Percentiles rank a stretch among this genome's conserved stretches.
Evolutionary conservation across 2,888 invertebrate genomes (phyloP).

Genomic region (Dasysyrphus albostriatus): DNA sequence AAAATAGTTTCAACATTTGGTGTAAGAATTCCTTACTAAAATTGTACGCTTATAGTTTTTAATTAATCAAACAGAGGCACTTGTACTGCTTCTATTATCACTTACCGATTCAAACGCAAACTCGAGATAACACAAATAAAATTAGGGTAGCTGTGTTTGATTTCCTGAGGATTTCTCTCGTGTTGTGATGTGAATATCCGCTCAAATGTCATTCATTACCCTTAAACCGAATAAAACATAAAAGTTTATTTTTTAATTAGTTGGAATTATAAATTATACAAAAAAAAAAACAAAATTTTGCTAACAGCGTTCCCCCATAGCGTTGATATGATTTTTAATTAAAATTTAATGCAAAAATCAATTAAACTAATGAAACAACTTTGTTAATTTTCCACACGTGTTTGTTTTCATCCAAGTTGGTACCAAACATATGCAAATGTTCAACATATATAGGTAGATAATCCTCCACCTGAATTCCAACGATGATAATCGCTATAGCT

Average conservation of each 20-base stretch:
- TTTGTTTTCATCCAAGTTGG: neutral
- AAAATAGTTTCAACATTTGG: too few relatives aligned
- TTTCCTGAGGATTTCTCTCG: neutral
- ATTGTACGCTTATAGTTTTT: too few relatives aligned
- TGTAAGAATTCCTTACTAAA: too few relatives aligned
- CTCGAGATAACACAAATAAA: too few relatives aligned
- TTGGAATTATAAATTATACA: neutral
- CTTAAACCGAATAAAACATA: neutral
- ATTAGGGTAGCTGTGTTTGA: neutral
- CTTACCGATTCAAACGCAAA: too few relatives aligned
- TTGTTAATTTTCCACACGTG: conserved; percentile 20
- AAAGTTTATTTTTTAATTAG: conserved; percentile 1
- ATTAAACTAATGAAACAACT: conserved; percentile 21
- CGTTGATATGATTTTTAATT: neutral
- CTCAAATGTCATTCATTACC: neutral
- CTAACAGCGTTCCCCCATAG: neutral
- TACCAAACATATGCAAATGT: neutral
- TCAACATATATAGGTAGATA: neutral
- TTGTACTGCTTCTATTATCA: too few relatives aligned
- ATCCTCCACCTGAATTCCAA: conserved; percentile 15
- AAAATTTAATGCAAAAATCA: conserved; percentile 11
- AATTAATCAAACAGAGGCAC: too few relatives aligned
- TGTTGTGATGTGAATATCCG: neutral
- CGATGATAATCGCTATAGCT: conserved; percentile 4
- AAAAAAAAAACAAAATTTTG: neutral